Percentiles rank a stretch among this genome's conserved stretches.
These are phyloP conservation scores for rabbit (Oryctolagus cuniculus) DNA, from an alignment of 2,113 vertebrate species.

Conservation along the genomic window mOryCun1.1 NC_091450.1:28891501-28892000, in stretches of 20 bases:
- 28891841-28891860: background rate
- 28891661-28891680: background rate
- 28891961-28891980: background rate
- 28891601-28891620: background rate
- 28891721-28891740: background rate
- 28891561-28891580: background rate
- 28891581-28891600: background rate
- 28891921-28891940: background rate
- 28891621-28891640: background rate
- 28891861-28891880: background rate
- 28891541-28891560: background rate
- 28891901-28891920: background rate
- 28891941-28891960: background rate
- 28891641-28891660: background rate
- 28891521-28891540: slow-evolving; percentile 28
- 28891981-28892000: background rate
- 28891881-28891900: background rate
- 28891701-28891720: background rate
- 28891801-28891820: background rate
- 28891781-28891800: background rate
- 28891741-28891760: background rate
- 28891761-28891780: background rate
- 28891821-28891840: background rate
- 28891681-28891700: background rate
- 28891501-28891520: slow-evolving; percentile 74